Evolutionary conservation across 2,113 vertebrate genomes (phyloP).

Genomic region (Neodontobutis hainanensis): DNA sequence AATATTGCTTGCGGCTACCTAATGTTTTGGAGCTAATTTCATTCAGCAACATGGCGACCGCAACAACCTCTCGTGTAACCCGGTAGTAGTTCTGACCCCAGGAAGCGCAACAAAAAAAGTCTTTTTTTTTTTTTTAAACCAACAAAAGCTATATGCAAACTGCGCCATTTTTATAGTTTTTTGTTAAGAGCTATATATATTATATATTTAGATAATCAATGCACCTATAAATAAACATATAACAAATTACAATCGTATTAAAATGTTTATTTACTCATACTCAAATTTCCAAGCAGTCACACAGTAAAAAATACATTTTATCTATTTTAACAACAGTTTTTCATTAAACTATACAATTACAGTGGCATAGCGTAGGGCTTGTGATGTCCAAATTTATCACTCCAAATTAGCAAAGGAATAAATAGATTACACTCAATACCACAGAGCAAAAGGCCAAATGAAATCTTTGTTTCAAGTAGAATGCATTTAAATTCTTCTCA

Average conservation of each 20-base stretch:
- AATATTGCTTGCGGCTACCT: constrained; percentile 60
- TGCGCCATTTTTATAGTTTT: no score
- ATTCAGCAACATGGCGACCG: constrained; percentile 79
- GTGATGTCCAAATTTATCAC: constrained; percentile 21
- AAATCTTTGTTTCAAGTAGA: constrained; percentile 61
- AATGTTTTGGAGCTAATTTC: constrained; percentile 73
- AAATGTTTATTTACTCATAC: not conserved
- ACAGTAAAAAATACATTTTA: not conserved
- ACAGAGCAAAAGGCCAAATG: constrained; percentile 11
- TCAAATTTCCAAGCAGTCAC: not conserved
- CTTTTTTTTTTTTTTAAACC: not conserved
- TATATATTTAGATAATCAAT: no score
- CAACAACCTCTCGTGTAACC: constrained; percentile 58
- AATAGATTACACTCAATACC: constrained; percentile 10
- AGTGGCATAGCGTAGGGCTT: not conserved
- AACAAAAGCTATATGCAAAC: no score
- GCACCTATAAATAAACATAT: no score
- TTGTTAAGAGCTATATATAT: no score
- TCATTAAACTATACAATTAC: no score
- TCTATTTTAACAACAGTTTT: not conserved
- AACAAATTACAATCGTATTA: not conserved
- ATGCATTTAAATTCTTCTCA: constrained; percentile 17
- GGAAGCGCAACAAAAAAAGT: constrained; percentile 7
- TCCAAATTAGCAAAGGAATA: constrained; percentile 20
- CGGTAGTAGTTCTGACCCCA: constrained; percentile 57